Conservation (phyloP, 2,113 vertebrate genomes). For the Mionectes macconnelli region DNA sequence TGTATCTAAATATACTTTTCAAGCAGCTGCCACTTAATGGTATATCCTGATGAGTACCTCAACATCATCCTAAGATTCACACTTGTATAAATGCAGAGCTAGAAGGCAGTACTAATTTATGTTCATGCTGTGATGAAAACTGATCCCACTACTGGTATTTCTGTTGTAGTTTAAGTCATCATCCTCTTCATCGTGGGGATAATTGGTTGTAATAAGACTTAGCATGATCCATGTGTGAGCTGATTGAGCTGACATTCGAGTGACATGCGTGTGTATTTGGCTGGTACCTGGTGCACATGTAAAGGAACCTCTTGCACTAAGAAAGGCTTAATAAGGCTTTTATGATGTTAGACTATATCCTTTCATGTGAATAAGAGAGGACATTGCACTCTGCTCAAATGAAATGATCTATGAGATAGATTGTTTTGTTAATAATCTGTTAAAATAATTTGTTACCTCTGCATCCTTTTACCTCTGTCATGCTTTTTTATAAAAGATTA, state of each 20-base stretch:
- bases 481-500: not conserved
- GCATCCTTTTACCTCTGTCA: not conserved
- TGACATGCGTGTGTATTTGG: not conserved
- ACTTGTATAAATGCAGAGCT: not conserved
- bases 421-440: not conserved
- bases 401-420: not conserved
- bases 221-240: not conserved
- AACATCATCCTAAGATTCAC: not conserved
- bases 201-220: conserved; percentile 22
- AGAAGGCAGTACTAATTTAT: not conserved
- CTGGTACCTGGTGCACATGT: not conserved
- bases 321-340: not conserved
- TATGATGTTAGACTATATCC: not conserved
- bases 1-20: not conserved
- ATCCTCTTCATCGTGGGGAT: not conserved
- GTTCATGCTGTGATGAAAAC: not conserved
- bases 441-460: not conserved
- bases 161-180: not conserved
- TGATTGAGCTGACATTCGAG: not conserved
- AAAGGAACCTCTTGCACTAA: not conserved
- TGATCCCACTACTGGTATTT: not conserved
- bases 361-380: not conserved
- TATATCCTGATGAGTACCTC: not conserved
- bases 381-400: not conserved
- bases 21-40: not conserved